phyloP scores from a whole-genome alignment of 2,888 invertebrate genomes.

The Euclidia mi region DNA sequence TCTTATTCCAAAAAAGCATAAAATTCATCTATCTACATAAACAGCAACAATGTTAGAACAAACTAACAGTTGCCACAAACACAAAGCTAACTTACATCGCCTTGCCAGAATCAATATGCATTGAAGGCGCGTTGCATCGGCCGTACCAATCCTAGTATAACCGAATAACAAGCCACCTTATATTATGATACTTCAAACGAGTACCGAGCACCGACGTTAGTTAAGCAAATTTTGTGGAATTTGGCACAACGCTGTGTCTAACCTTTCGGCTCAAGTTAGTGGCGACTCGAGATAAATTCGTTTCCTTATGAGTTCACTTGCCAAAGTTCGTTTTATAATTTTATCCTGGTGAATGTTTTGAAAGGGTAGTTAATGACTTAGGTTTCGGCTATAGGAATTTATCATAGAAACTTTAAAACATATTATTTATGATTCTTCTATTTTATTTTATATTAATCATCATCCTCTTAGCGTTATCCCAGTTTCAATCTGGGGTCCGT shows the following conservation, averaged over 20 bases:
- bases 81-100: slow-evolving; percentile 17
- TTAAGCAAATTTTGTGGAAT: slow-evolving; percentile 62
- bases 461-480: too few relatives aligned
- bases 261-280: slow-evolving; percentile 40
- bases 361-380: too few relatives aligned
- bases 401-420: too few relatives aligned
- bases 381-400: too few relatives aligned
- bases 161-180: slow-evolving; percentile 42
- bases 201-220: slow-evolving; percentile 50
- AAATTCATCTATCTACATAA: too few relatives aligned
- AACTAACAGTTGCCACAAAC: neutral
- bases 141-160: slow-evolving; percentile 34
- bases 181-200: slow-evolving; percentile 57
- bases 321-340: neutral
- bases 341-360: too few relatives aligned
- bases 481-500: too few relatives aligned
- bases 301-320: slow-evolving; percentile 7
- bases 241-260: slow-evolving; percentile 49
- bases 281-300: slow-evolving; percentile 10
- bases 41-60: too few relatives aligned
- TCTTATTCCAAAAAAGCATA: too few relatives aligned
- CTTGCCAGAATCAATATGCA: slow-evolving; percentile 53
- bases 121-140: slow-evolving; percentile 31
- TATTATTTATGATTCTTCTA: too few relatives aligned
- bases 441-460: too few relatives aligned